A percentile compares a stretch with the other conserved stretches of the same genome.
These are phyloP conservation scores for Sycobia sp. DNA, from an alignment of 1,140 invertebrate genomes.

Conservation along the genomic window DNA sequence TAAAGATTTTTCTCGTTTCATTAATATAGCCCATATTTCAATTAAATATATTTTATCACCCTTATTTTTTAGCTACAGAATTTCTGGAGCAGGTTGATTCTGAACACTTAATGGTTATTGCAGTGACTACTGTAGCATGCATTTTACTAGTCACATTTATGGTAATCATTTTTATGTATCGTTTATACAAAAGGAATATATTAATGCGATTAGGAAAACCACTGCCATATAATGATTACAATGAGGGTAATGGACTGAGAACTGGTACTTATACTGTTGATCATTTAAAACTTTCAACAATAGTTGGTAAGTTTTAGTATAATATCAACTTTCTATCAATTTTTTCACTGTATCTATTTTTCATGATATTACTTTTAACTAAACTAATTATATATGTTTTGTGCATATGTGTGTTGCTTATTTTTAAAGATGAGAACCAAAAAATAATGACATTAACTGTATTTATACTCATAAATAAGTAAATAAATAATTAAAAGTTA, in stretches of 20 bases:
- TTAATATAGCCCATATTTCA: background rate
- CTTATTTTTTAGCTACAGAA: constrained; percentile 45
- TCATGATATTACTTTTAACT: no score
- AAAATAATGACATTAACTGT: no score
- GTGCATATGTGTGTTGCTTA: no score
- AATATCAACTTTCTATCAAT: no score
- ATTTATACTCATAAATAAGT: no score
- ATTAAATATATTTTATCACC: constrained; percentile 7
- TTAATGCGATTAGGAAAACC: constrained; percentile 47
- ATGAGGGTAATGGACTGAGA: constrained; percentile 57
- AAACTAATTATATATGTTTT: no score
- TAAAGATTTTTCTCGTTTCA: constrained; percentile 8
- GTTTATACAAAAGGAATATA: constrained; percentile 46
- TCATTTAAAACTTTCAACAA: constrained; percentile 66
- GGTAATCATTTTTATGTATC: constrained; percentile 46
- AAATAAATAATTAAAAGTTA: no score
- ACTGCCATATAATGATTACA: constrained; percentile 53
- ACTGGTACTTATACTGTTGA: constrained; percentile 67
- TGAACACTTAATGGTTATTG: constrained; percentile 48
- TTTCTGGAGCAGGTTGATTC: constrained; percentile 48
- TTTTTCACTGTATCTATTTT: no score
- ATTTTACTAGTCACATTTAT: constrained; percentile 46
- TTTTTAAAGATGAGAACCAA: no score
- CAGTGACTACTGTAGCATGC: constrained; percentile 42
- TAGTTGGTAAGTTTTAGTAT: constrained; percentile 65